Evolutionary conservation across 2,888 invertebrate species (phyloP).

Genomic region (Nemapogon koenigi): DNA sequence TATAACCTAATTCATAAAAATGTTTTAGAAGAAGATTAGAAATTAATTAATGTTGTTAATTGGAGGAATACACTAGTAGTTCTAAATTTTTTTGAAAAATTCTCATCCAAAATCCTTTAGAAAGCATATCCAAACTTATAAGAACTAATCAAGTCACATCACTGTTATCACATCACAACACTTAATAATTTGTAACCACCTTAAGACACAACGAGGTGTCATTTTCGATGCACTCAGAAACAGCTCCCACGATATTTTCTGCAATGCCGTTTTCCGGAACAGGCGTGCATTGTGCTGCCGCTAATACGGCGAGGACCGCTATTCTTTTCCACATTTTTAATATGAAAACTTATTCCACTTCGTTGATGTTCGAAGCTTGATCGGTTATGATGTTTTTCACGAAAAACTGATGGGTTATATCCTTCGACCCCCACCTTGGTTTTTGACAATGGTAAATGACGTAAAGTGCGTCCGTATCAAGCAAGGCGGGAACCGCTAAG

Average conservation of each 20-base stretch:
- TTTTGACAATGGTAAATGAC: slow-evolving; percentile 25
- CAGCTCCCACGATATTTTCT: slow-evolving; percentile 49
- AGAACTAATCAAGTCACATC: too few relatives aligned
- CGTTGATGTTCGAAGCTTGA: slow-evolving; percentile 37
- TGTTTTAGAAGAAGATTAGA: too few relatives aligned
- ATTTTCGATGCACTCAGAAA: slow-evolving; percentile 64
- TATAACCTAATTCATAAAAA: too few relatives aligned
- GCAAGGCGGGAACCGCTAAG: slow-evolving; percentile 26
- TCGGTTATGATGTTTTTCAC: slow-evolving; percentile 52
- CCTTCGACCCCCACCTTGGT: slow-evolving; percentile 45
- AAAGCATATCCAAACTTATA: too few relatives aligned
- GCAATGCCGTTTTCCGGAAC: slow-evolving; percentile 45
- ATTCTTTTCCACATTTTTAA: slow-evolving; percentile 43
- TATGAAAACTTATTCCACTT: slow-evolving; percentile 25
- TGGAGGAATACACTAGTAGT: too few relatives aligned
- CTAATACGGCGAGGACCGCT: slow-evolving; percentile 41
- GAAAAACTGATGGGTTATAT: slow-evolving; percentile 57
- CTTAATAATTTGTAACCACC: slow-evolving; percentile 44
- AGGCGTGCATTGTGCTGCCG: slow-evolving; percentile 40
- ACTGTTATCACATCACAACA: slow-evolving; percentile 26
- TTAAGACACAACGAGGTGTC: slow-evolving; percentile 68
- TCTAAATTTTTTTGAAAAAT: too few relatives aligned
- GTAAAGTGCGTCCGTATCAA: neutral
- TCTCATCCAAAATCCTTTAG: too few relatives aligned
- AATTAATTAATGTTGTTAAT: too few relatives aligned